Conservation (phyloP, 1,140 invertebrate genomes). For the Melitaea cinxia region DNA sequence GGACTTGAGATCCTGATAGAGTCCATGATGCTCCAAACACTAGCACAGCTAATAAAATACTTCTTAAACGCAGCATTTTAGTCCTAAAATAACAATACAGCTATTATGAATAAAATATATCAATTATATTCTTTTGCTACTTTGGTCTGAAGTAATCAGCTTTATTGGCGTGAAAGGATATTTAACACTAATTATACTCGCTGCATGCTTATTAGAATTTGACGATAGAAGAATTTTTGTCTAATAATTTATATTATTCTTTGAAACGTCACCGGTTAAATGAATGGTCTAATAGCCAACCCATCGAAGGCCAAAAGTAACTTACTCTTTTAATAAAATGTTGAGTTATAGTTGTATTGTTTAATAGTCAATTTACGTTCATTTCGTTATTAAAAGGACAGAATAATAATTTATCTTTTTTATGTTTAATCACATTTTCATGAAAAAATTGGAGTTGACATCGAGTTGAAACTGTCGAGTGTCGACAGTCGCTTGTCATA, state of each 20-base stretch:
- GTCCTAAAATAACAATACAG: constrained; percentile 40
- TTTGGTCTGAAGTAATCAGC: background rate
- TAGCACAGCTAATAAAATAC: constrained; percentile 46
- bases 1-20: constrained; percentile 49
- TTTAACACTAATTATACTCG: background rate
- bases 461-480: background rate
- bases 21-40: constrained; percentile 55
- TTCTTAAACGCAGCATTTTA: constrained; percentile 60
- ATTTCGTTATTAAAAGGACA: constrained; percentile 2
- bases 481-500: constrained; percentile 1
- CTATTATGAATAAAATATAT: background rate
- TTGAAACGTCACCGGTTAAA: constrained; percentile 39
- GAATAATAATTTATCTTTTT: background rate
- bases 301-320: constrained; percentile 30
- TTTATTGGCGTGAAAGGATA: background rate
- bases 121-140: background rate
- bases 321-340: constrained; percentile 23
- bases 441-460: constrained; percentile 12
- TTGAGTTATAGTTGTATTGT: constrained; percentile 1
- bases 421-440: constrained; percentile 24
- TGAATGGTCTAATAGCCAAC: constrained; percentile 37
- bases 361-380: constrained; percentile 1
- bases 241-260: constrained; percentile 13
- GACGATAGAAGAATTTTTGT: background rate
- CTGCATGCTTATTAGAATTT: background rate